phyloP scores from a whole-genome alignment of 2,888 invertebrate species.

The Periphyllus acericola region DNA sequence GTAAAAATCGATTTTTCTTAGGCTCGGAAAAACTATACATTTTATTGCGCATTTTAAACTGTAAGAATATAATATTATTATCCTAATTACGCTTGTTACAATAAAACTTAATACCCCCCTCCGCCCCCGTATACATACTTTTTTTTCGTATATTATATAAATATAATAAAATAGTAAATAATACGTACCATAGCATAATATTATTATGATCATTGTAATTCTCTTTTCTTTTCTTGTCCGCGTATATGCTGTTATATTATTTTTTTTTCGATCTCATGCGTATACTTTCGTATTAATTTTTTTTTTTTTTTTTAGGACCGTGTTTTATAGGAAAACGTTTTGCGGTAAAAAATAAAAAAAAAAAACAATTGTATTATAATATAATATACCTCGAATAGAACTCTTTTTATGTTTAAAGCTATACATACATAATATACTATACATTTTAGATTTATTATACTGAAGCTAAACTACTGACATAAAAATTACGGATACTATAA shows the following conservation, averaged over 20 bases:
- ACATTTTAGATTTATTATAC: constrained; percentile 44
- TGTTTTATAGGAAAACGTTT: neutral
- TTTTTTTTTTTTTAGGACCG: constrained; percentile 25
- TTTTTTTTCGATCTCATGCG: constrained; percentile 48
- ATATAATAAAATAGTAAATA: constrained; percentile 10
- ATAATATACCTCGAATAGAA: constrained; percentile 17
- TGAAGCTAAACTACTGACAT: constrained; percentile 33
- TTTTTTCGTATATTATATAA: neutral
- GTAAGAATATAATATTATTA: constrained; percentile 41
- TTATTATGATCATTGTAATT: constrained; percentile 6
- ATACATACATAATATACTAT: neutral
- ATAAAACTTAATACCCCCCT: neutral
- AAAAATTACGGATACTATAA: constrained; percentile 44
- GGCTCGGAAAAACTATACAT: constrained; percentile 27
- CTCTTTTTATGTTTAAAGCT: constrained; percentile 25
- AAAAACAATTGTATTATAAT: neutral
- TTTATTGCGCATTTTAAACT: constrained; percentile 19
- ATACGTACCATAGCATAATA: constrained; percentile 8
- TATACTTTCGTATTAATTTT: constrained; percentile 15
- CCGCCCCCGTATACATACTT: neutral
- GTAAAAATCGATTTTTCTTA: constrained; percentile 41
- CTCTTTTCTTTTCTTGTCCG: constrained; percentile 12
- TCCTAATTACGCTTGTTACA: constrained; percentile 43
- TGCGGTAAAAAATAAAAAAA: neutral
- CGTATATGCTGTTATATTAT: neutral